A percentile compares a stretch with the other conserved stretches of the same genome.
Conservation (phyloP, 2,888 invertebrate genomes). For the Mesorhabditis spiculigera region DNA sequence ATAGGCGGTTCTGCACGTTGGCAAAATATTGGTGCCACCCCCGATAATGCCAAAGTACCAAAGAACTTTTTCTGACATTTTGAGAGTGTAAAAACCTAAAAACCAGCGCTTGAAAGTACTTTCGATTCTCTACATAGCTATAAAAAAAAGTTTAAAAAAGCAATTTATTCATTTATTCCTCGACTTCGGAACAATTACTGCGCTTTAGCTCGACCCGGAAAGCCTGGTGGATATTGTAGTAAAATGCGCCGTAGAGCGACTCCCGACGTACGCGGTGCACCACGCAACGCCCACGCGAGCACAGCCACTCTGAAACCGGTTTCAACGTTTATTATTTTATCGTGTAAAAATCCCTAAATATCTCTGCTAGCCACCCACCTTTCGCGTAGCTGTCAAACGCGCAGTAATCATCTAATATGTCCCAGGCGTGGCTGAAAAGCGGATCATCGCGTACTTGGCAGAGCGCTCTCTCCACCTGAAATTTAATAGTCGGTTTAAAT, state of each 20-base stretch:
- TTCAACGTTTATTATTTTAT: neutral
- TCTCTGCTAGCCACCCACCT: too few species aligned
- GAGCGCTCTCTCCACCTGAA: neutral
- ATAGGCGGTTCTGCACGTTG: too few species aligned
- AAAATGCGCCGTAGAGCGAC: neutral
- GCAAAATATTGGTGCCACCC: too few species aligned
- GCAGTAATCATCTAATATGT: neutral
- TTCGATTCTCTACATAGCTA: neutral
- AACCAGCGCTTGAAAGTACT: neutral
- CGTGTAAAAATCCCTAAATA: too few species aligned
- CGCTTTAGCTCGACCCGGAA: neutral
- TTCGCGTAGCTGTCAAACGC: neutral
- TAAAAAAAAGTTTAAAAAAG: neutral
- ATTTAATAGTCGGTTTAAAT: too few species aligned
- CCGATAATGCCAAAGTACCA: too few species aligned
- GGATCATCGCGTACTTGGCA: neutral
- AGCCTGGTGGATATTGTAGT: constrained; percentile 6
- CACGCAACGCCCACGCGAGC: neutral
- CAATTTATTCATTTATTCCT: neutral
- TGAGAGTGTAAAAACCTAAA: too few species aligned
- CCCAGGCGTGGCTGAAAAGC: neutral
- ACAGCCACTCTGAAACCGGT: neutral
- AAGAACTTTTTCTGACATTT: too few species aligned
- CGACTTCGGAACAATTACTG: neutral
- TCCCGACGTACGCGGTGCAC: neutral